phyloP scores from a whole-genome alignment of 2,113 vertebrate genomes.

The Actenoides hombroni region DNA sequence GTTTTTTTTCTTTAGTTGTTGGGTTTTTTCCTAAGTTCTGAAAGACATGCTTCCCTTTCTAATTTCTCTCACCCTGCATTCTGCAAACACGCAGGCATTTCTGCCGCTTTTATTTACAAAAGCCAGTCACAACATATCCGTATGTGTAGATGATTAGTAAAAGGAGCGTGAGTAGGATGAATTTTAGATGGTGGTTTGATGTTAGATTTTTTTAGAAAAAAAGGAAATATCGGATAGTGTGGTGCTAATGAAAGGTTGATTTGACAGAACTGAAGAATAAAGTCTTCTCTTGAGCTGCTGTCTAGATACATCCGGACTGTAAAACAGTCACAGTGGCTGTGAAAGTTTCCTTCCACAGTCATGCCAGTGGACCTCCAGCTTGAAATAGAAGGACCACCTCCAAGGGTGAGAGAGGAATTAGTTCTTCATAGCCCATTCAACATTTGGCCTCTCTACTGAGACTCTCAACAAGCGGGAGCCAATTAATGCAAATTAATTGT shows the following conservation, averaged over 20 bases:
- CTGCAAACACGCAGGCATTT: neutral
- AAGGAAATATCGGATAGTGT: neutral
- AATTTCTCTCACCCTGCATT: neutral
- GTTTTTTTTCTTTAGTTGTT: neutral
- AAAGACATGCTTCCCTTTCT: neutral
- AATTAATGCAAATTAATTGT: constrained; percentile 48
- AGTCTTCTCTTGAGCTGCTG: neutral
- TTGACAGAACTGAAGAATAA: neutral
- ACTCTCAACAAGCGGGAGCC: neutral
- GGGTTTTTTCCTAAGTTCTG: neutral
- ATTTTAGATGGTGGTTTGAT: neutral
- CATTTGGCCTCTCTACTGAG: constrained; percentile 4
- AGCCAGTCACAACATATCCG: neutral
- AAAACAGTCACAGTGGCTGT: neutral
- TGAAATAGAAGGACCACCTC: constrained; percentile 8
- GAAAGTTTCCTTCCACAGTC: neutral
- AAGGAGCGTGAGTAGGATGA: neutral
- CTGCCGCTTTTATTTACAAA: neutral
- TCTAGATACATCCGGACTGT: neutral
- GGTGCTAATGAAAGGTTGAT: neutral
- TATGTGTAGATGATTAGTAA: neutral
- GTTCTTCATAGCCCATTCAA: constrained; percentile 25
- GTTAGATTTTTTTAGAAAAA: neutral
- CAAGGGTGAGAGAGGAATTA: constrained; percentile 12
- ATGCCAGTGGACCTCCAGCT: neutral